A percentile compares a stretch with the other conserved stretches of the same genome.
phyloP scores from a whole-genome alignment of 1,140 invertebrate species.

The Sitophilus oryzae region DNA sequence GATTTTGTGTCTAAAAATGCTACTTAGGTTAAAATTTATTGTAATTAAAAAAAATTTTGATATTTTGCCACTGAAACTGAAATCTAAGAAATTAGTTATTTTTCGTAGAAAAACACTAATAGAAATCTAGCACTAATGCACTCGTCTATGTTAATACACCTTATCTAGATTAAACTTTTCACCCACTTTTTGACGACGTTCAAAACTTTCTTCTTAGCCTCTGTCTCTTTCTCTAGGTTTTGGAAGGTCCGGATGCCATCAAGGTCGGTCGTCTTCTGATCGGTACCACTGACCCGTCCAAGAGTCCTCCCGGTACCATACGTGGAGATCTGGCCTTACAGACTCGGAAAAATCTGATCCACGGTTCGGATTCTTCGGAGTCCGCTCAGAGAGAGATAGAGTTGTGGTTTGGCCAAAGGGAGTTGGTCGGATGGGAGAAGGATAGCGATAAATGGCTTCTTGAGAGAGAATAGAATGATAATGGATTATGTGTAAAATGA shows the following conservation, averaged over 20 bases:
- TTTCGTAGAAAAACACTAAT: too few species aligned
- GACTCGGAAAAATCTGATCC: constrained; percentile 91
- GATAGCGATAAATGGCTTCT: constrained; percentile 50
- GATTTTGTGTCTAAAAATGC: too few species aligned
- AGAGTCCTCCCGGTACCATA: constrained; percentile 81
- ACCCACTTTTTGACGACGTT: background rate
- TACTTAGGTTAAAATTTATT: too few species aligned
- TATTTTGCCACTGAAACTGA: too few species aligned
- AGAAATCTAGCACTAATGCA: too few species aligned
- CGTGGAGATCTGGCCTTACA: constrained; percentile 93
- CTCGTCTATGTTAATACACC: too few species aligned
- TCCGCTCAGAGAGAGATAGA: constrained; percentile 92
- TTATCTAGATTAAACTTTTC: too few species aligned
- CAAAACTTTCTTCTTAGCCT: background rate
- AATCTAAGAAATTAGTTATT: too few species aligned
- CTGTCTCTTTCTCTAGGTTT: constrained; percentile 47
- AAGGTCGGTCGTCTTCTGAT: constrained; percentile 92
- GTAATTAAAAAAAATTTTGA: too few species aligned
- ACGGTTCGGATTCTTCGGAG: constrained; percentile 92
- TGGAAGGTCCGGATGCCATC: constrained; percentile 92
- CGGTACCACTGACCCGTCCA: constrained; percentile 93
- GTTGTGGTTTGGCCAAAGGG: constrained; percentile 90
- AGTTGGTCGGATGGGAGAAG: constrained; percentile 76
- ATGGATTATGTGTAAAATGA: too few species aligned
- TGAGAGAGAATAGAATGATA: too few species aligned